Evolutionary conservation across 2,888 invertebrate species (phyloP).

Genomic region (Campaea margaritaria): DNA sequence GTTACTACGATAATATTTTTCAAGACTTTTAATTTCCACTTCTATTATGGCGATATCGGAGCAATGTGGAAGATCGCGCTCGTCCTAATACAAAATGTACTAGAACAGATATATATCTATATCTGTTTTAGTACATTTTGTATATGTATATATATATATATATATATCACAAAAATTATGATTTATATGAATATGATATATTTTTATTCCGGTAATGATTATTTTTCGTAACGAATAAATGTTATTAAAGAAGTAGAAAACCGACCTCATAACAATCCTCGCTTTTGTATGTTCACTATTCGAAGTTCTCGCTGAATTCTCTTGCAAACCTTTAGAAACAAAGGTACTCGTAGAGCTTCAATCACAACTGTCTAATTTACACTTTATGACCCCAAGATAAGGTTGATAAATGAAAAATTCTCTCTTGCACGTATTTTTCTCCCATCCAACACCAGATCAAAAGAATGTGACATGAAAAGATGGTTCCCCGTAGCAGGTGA

Average conservation of each 20-base stretch:
- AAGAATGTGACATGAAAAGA: slow-evolving; percentile 35
- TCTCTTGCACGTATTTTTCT: slow-evolving; percentile 6
- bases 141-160: too few relatives aligned
- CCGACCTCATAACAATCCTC: not conserved
- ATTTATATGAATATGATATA: too few relatives aligned
- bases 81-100: too few relatives aligned
- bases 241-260: not conserved
- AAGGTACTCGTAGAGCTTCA: not conserved
- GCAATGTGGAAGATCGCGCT: too few relatives aligned
- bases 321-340: not conserved
- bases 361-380: not conserved
- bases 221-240: too few relatives aligned
- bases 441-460: slow-evolving; percentile 28
- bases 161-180: too few relatives aligned
- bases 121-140: too few relatives aligned
- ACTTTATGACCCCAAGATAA: slow-evolving; percentile 6
- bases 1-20: too few relatives aligned
- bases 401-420: slow-evolving; percentile 17
- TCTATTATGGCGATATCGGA: too few relatives aligned
- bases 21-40: too few relatives aligned
- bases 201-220: too few relatives aligned
- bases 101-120: too few relatives aligned
- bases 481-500: slow-evolving; percentile 11
- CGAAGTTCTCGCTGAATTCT: not conserved
- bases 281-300: not conserved